These are phyloP conservation scores for Drosophila birchii DNA, from an alignment of 2,888 invertebrate species.

Conservation along the genomic window DNA sequence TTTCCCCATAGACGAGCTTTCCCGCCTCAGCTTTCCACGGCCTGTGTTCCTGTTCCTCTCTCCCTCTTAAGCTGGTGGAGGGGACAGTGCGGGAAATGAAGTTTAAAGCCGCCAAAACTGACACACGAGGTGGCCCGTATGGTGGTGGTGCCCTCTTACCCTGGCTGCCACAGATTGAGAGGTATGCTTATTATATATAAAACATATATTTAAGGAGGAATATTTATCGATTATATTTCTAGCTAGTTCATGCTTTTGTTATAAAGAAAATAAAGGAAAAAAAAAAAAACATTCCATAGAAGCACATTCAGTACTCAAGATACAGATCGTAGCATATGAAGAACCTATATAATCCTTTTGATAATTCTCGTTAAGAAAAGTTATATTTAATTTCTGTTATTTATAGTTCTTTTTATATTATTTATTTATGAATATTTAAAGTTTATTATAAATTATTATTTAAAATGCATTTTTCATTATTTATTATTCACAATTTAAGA, in stretches of 20 bases:
- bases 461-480: no score
- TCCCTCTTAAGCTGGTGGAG: not conserved
- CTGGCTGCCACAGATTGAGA: not conserved
- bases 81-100: constrained; percentile 45
- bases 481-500: no score
- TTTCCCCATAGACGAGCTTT: not conserved
- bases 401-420: not conserved
- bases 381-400: not conserved
- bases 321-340: not conserved
- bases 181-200: not conserved
- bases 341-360: not conserved
- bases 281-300: not conserved
- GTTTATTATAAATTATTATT: no score
- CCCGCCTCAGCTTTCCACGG: constrained; percentile 3
- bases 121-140: constrained; percentile 22
- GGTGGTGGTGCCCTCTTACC: not conserved
- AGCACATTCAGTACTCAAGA: not conserved
- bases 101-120: constrained; percentile 51
- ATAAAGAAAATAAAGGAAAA: not conserved
- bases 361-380: not conserved
- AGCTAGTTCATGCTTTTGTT: not conserved
- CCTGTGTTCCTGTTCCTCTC: not conserved
- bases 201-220: not conserved
- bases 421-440: no score
- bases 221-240: not conserved